These are phyloP conservation scores for Eriosoma lanigerum DNA, from an alignment of 1,140 invertebrate species.

Conservation along the genomic window DNA sequence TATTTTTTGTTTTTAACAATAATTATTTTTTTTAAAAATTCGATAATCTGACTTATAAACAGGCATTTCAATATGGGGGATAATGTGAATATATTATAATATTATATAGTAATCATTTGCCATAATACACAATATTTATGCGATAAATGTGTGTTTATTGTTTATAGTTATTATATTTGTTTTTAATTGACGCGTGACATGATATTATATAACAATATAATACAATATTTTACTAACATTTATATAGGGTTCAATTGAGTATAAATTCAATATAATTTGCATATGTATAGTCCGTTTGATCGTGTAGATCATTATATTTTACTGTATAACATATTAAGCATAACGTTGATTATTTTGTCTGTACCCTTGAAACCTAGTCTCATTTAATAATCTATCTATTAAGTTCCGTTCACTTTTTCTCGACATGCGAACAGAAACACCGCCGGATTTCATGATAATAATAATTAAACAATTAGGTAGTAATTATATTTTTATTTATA, in stretches of 20 bases:
- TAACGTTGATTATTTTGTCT: neutral
- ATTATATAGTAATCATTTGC: too few species aligned
- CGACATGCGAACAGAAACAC: neutral
- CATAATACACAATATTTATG: neutral
- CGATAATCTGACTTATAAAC: too few species aligned
- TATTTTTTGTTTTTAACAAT: too few species aligned
- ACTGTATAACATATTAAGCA: neutral
- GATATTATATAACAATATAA: neutral
- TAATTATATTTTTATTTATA: too few species aligned
- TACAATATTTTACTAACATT: neutral
- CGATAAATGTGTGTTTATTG: neutral
- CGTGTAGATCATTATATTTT: neutral
- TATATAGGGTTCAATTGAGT: slow-evolving; percentile 4
- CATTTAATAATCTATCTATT: neutral
- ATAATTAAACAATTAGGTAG: neutral
- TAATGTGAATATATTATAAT: too few species aligned
- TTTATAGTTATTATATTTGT: neutral
- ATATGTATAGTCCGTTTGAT: neutral
- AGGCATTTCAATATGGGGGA: too few species aligned
- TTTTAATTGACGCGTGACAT: neutral
- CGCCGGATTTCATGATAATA: neutral
- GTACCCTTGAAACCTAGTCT: slow-evolving; percentile 15
- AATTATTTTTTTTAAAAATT: too few species aligned
- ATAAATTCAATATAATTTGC: neutral
- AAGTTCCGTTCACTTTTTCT: slow-evolving; percentile 4